Evolutionary conservation across 2,888 invertebrate species (phyloP), one percentile per base, ranked within the genome.

Genomic region (Pandemis heparana): DNA sequence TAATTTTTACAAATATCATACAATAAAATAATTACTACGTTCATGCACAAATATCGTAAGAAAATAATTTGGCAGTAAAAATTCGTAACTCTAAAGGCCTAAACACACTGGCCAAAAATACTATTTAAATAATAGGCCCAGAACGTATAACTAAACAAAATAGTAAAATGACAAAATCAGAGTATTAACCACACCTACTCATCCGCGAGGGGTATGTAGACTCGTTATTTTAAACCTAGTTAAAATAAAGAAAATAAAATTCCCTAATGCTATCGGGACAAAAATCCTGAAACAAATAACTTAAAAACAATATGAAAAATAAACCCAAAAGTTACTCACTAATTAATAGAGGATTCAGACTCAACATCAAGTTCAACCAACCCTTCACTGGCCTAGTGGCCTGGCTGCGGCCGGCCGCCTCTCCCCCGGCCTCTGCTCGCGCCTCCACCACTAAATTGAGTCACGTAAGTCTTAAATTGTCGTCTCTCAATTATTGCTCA

Each of bases 21-120:
- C 89, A 93, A 92, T 92, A 92, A 92, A 94, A 94, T 94, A 93
- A 94, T 93, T 92, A 92, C 91, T 89, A 92, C 92, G 92, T 93
- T 92, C 92, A 94, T 92, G 92, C 94, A 92, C 94, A 93, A 93
- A 92, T 92, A 92, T 91, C 87, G 92, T 94, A 94, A 91, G 92
- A 94, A 94, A 94, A 94, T 92, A 94, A 94, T 93, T 94, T 94
- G 94, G 94, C 94, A 94, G 94, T 94, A 94, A 94, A 92, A 94
- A 89, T 94, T 94, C 94, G 92, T 94, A 94, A 91, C 83, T 89
- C 92, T 94, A 94, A 92, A 92, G 93, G 93, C 94, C 93, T 89
- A 90, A 89, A 91, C 91, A 91, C 88, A 91, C 89, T 89, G 93
- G 92, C 94, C 94, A 91, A 92, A 84, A 93, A 93, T 92, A 93